Base-by-base conservation (phyloP, 1,140 invertebrate genomes). In the Araneus ventricosus region DNA sequence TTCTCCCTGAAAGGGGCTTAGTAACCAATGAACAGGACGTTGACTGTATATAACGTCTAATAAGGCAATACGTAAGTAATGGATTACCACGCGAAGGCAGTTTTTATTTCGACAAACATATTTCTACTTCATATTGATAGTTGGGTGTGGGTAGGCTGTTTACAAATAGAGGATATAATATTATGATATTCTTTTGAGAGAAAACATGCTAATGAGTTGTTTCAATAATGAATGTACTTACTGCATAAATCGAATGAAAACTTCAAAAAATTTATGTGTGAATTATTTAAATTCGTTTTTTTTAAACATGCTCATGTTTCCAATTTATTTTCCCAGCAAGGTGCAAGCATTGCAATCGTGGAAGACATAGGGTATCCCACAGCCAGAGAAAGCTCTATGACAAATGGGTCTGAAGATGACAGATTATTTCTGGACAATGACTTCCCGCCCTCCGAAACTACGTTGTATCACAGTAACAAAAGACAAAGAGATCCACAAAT, bases 361-460 rank as follows among this genome's bases (percentile, higher is more conserved):
- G 82, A 88, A 39, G 91, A 93, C 22, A 37, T 88, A 14, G 59
- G n/a, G 20, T 93, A 88, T 45, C 84, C 39, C 6, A 8, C 63
- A 37, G 61, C 41, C 17, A 59, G 85, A 61, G 85, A 93, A 1
- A 61, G 22, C 17, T 61, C 39, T 37, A 59, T 87, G 41, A 59
- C 59, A 30, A 92, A 85, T 70, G 63, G 61, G 2, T 93, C 84
- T 27, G 84, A 80, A 61, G 85, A 80, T 17, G 91, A 87, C 17
- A 39, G 84, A 30, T 39, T 93, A 7, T 93, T 93, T 70, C 37
- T 93, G 10, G 92, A 93, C 30, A 89, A 82, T 34, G 92, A 88
- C n/a, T 93, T 93, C 52, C 92, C 92, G 20, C 92, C 92, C 27
- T 93, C 92, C 24, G 92, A 88, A 52, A 30, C 79, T 8, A 67